Base-by-base conservation (phyloP, 64 coral and sea anemone genomes). In the Montipora capricornis region DNA sequence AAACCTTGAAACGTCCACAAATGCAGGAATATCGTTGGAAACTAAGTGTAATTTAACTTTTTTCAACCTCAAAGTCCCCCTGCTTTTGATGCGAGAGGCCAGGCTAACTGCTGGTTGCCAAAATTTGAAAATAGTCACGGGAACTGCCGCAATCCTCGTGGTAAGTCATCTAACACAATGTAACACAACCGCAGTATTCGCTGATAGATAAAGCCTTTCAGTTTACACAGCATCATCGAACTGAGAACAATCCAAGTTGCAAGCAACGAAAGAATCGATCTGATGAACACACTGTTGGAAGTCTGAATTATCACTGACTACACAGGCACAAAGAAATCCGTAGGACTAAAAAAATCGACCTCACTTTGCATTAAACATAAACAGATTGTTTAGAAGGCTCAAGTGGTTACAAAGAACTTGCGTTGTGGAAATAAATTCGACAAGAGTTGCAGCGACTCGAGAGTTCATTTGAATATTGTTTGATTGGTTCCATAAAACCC, bases 401-500 rank as follows among this genome's bases (percentile, higher is more conserved):
- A 73, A 86, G 67, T 47, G n/a, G 44, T 13, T 49, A 8, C 12
- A 22, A 50, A 4, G 82, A n/a, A 17, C 14, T 49, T 45, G 3
- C 0, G 46, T 45, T 49, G 49, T 78, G n/a, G 47, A 78, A 49
- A 78, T 49, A 50, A 78, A 37, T 20, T 20, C 44, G 47, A 17
- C 62, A 46, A 86, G 64, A 20, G 66, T 5, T 70, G 16, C 82
- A 73, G 47, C 46, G 19, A 8, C 6, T 8, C 6, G 53, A 57
- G 11, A 45, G 37, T 71, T 84, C 16, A 93, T 88, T 93, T 93
- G 92, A 93, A 88, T 93, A 80, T 84, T 50, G 59, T 73, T 73
- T 78, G 20, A 74, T 81, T 88, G 67, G 88, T 78, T 78, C 37
- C 88, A 78, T 26, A 19, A 88, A 93, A 93, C 88, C 84, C 92